Base-by-base conservation (phyloP, 2,888 invertebrate species). In the Ephialtes manifestator region DNA sequence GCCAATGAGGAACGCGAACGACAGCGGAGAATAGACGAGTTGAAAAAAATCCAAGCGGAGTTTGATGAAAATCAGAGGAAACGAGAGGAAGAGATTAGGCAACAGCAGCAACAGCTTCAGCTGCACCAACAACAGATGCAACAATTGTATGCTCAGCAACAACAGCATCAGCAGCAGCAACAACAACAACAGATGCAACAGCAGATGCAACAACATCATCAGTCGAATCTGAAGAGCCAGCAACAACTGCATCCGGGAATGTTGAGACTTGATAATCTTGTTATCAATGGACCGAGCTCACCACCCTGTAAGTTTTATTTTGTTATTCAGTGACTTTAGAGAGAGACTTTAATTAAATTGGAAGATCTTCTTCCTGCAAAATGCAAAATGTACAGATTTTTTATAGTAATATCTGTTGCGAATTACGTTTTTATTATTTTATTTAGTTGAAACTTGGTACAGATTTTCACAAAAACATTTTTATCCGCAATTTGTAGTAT, bases 1-100 rank as follows among this genome's bases (percentile, higher is more conserved):
- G 85, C 88, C 7, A 93, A 91, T 60, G 95, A 95, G 79, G 94
- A 94, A 15, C 92, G 93, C 74, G 95, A 95, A 88, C 92, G 94
- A 86, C 94, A 94, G 58, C 93, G 95, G 67, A 95, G 95, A 88
- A 94, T 95, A 39, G 96, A 96, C 65, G 96, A 96, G 75, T 93
- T 95, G 72, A 95, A 95, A 80, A 93, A 95, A 72, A 95, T 95
- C 55, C 95, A 95, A 87, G 92, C 94, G 11, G 95, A 95, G 86
- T 94, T 94, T 75, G 95, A 95, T 86, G 95, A 95, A n/a, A 94
- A 92, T 70, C 95, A 95, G 87, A 94, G 94, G 86, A 95, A 94
- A 75, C 94, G 95, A 78, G 94, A 94, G 70, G 94, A 95, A 77
- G 94, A 94, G 85, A 89, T 94, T 89, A 94, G 94, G 92, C 94